These are phyloP conservation scores for Holacanthella duospinosa DNA, from an alignment of 2,888 invertebrate species.

Conservation along the genomic window DNA sequence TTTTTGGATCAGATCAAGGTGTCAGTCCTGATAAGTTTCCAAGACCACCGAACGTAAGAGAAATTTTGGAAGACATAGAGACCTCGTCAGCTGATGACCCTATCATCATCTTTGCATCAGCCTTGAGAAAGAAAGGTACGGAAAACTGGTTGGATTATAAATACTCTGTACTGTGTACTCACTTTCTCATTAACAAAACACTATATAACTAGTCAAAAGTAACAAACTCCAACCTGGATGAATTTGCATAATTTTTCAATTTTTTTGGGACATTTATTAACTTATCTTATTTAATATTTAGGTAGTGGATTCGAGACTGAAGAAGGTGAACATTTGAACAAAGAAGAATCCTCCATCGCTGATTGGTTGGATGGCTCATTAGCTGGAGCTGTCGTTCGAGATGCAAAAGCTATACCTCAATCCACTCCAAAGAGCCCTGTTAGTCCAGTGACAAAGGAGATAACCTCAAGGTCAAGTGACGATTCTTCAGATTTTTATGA, in stretches of 20 bases:
- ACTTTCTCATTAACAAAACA: no score
- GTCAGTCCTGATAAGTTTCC: slow-evolving; percentile 11
- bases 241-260: no score
- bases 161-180: no score
- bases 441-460: not conserved
- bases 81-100: slow-evolving; percentile 20
- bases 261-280: not conserved
- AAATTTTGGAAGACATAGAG: slow-evolving; percentile 32
- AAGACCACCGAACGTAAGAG: slow-evolving; percentile 18
- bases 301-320: no score
- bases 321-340: no score
- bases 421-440: not conserved
- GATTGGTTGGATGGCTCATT: not conserved
- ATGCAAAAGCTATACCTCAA: not conserved
- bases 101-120: slow-evolving; percentile 17
- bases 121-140: not conserved
- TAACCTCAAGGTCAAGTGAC: not conserved
- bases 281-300: no score
- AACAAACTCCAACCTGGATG: not conserved
- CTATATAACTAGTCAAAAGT: no score
- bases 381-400: not conserved
- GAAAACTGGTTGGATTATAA: no score
- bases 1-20: slow-evolving; percentile 5
- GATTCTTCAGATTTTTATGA: not conserved
- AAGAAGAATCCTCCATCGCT: not conserved